Evolutionary conservation across 1,140 invertebrate genomes (phyloP), one percentile per base, ranked within the genome.

Genomic region (Alviniconcha marisindica): DNA sequence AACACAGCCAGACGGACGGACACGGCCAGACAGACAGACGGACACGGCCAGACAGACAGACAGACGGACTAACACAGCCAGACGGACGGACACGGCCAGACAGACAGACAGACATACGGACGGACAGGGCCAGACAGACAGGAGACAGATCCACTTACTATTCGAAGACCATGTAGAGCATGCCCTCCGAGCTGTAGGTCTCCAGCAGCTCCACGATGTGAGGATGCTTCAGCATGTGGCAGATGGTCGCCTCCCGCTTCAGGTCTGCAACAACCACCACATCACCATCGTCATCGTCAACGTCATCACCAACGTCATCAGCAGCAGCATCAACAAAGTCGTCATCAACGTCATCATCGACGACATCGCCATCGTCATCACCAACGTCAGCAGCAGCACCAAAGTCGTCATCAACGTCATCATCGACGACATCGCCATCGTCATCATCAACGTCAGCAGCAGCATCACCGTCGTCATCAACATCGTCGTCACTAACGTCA

Each of bases 81-180:
- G n/a, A 81, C 54, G 44, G 36, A 82, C 66, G 81, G 31, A 81
- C n/a, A 71, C 24, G 74, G n/a, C 69, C 28, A 73, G 28, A 77
- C 38, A 77, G 40, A 85, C 51, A 60, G 21, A 85, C 66, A 77
- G 71, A 83, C 80, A 83, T 66, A 77, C 56, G 63, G 21, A n/a
- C 73, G 69, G 54, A 83, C 54, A 48, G 51, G n/a, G n/a, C 77
- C 42, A 83, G 40, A 83, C 28, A 54, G 12, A 78, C 40, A 66
- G 54, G 48, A 14, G 3, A n/a, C n/a, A n/a, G n/a, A n/a, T 5
- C 38, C 60, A 94, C 97, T 98, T 95, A 99, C 98, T 97, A 98
- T 96, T 99, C 98, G 94, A 99, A 99, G 84, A 99, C 97, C 98
- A 99, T 99, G 92, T 99, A 99, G 2, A 99, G 95, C 96, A 99